Base-by-base conservation (phyloP, 1,140 invertebrate species). In the Drosophila guanche region DNA sequence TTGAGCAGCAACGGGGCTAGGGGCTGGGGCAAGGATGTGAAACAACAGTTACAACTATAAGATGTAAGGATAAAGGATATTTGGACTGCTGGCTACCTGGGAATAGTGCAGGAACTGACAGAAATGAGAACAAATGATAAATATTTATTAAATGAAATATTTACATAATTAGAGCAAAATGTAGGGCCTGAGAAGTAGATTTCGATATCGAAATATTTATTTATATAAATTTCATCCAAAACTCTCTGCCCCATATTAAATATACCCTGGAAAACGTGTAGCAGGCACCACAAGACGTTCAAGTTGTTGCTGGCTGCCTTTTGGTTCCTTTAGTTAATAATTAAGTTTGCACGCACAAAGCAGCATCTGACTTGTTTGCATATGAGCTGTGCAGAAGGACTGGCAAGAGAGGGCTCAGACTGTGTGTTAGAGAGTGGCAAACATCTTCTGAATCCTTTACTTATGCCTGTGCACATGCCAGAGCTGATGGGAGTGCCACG, bases 321-420 rank as follows among this genome's bases (percentile, higher is more conserved):
- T 79, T 80, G 72, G 67, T 37, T 62, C 54, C 58, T 57, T 63
- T 83, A 76, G 75, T 88, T 88, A 88, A 88, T 88, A 88, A 88
- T 88, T 88, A 63, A 88, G 83, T 88, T 88, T 88, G 75, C 71
- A 86, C 81, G 81, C 81, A 86, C 65, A 60, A 50, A 56, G 48
- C 48, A 42, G 54, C 54, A 45, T 50, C 68, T 55, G 42, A 57
- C 58, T 68, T 75, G 41, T 56, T 56, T 47, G 41, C 51, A 57
- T 6, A 47, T 10, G 23, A n/a, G 16, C 6, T 29, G 20, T 10
- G 3, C 3, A 8, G 29, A 8, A 33, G 16, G 22, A n/a, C 23
- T 37, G 37, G 12, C 40, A 48, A 37, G 51, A 52, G 33, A 53
- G 14, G 16, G 16, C 16, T 0, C 16, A 20, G 16, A 20, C 1